Base-by-base conservation (phyloP, 2,888 invertebrate species). In the Cistogaster globosa region DNA sequence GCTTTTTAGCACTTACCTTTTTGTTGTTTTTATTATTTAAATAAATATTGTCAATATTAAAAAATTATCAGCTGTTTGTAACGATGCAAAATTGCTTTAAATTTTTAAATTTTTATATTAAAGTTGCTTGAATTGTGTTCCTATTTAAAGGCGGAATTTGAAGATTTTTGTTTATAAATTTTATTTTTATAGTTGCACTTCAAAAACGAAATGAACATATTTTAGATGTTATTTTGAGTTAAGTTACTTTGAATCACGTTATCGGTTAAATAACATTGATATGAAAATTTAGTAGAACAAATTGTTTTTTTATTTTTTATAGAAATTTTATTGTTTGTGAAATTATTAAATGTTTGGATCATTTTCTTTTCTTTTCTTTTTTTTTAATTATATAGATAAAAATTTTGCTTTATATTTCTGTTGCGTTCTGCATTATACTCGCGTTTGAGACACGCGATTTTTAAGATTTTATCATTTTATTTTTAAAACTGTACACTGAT, bases 381-480 rank as follows among this genome's bases (percentile, higher is more conserved):
- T 20, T 71, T 53, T 51, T 45, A 18, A 58, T 65, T 71, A 5
- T 57, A 51, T 63, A 42, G 12, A 12, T 32, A 18, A 42, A n/a
- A 12, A 45, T 63, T 38, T 48, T 32, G 26, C 69, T 77, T 63
- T 20, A 14, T 79, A 45, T 45, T 55, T 42, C 58, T 16, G 12
- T 65, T 62, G 22, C 45, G 72, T 82, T 78, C 83, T 67, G 38
- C 86, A 83, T 86, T 77, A 22, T 67, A 78, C 86, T 84, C 83
- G 86, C 87, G 77, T 77, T 84, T 62, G 36, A 26, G 69, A 74
- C 83, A 86, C 87, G 81, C 86, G 87, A 81, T 55, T 83, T 58
- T 77, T 42, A 74, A 20, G n/a, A 60, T 63, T 77, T 53, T 57
- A 58, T 85, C 78, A 84, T 86, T 84, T 79, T 86, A 75, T 68